Conservation (phyloP, 2,113 vertebrate species). For the Anoura caudifer region DNA sequence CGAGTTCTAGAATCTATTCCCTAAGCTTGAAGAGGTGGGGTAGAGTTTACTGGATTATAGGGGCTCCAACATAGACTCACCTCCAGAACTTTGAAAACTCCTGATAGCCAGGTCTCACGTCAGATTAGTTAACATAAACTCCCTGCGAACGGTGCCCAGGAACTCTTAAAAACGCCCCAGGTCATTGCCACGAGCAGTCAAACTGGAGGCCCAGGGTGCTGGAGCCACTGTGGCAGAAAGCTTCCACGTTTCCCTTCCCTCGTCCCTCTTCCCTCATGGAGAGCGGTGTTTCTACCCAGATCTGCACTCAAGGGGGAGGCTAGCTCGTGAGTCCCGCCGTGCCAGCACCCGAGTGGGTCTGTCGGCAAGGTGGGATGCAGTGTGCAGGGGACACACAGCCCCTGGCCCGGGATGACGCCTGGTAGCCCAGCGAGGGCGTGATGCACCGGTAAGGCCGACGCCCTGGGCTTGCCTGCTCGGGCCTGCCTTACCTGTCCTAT, state of each 20-base stretch:
- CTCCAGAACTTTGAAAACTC: background rate
- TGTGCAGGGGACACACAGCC: background rate
- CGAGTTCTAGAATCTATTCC: background rate
- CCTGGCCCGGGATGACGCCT: no score
- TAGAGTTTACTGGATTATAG: background rate
- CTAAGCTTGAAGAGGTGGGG: background rate
- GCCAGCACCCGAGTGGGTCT: background rate
- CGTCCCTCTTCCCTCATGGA: background rate
- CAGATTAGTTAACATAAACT: background rate
- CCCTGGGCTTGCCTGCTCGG: background rate
- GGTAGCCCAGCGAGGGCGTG: background rate
- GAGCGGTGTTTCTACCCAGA: background rate
- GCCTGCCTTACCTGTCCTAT: background rate
- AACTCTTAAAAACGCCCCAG: background rate
- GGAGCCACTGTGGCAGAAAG: background rate
- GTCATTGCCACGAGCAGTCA: background rate
- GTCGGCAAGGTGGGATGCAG: background rate
- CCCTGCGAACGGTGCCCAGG: background rate
- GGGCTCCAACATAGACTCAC: background rate
- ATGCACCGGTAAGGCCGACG: background rate
- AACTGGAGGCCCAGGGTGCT: background rate
- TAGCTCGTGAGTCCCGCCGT: background rate
- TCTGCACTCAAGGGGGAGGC: background rate
- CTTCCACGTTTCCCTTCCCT: background rate
- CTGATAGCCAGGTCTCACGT: background rate